These are phyloP conservation scores for Champsocephalus esox DNA, from an alignment of 2,797 vertebrate species.

Conservation along the genomic window DNA sequence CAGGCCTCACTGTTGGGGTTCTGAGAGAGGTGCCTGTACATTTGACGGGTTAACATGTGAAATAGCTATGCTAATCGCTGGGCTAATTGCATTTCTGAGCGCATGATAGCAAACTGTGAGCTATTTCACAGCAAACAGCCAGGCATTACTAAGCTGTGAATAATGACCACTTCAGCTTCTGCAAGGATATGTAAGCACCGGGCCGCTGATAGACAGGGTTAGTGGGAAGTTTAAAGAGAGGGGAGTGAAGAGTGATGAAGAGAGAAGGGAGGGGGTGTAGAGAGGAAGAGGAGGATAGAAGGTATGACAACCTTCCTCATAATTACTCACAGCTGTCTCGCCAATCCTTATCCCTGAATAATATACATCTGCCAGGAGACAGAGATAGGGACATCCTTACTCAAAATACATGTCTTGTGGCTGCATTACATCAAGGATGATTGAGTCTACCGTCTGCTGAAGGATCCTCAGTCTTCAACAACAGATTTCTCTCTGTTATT, in stretches of 20 bases:
- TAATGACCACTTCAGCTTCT: constrained; percentile 73
- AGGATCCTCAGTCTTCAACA: constrained; percentile 30
- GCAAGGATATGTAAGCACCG: constrained; percentile 55
- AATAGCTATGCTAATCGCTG: constrained; percentile 66
- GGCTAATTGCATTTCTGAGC: constrained; percentile 68
- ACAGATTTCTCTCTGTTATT: constrained; percentile 31
- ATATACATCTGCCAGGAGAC: constrained; percentile 52
- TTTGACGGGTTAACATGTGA: constrained; percentile 63
- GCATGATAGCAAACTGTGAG: constrained; percentile 59
- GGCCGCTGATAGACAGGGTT: constrained; percentile 56
- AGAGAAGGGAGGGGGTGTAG: constrained; percentile 30
- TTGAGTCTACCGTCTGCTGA: constrained; percentile 41
- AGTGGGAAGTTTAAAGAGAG: constrained; percentile 59
- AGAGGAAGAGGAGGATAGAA: constrained; percentile 65
- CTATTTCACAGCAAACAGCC: constrained; percentile 72
- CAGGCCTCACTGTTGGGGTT: constrained; percentile 45
- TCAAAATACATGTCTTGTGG: constrained; percentile 46
- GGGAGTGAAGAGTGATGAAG: constrained; percentile 40
- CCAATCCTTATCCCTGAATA: constrained; percentile 30
- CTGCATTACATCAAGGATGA: constrained; percentile 50
- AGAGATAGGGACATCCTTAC: constrained; percentile 24
- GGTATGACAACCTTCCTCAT: constrained; percentile 85
- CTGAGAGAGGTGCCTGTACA: constrained; percentile 43
- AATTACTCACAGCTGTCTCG: constrained; percentile 66
- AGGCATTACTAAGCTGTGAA: constrained; percentile 58